Base-by-base conservation (phyloP, 2,888 invertebrate genomes). In the Eutolmus rufibarbis region DNA sequence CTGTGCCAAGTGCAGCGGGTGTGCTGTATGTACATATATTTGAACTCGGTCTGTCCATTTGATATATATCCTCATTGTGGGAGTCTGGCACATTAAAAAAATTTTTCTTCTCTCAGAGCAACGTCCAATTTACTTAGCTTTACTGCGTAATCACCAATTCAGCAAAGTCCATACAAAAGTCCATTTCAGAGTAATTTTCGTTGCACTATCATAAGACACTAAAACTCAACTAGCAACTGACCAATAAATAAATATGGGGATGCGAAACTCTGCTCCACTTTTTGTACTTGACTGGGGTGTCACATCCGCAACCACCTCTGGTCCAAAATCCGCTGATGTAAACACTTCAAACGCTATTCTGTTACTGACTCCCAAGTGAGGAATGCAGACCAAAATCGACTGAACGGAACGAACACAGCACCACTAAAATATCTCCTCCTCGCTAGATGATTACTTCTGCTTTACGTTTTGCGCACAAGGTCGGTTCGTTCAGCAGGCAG, bases 391-490 rank as follows among this genome's bases (percentile, higher is more conserved):
- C 84, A 74, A 84, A 84, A 74, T 57, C 79, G 66, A 84, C 81
- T 66, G 66, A 84, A 86, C 88, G 81, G 78, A 84, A 87, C 88
- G 87, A 56, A 84, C 87, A 87, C 87, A 78, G 84, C 87, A 82
- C 66, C 77, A 87, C 84, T 88, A 82, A 85, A 88, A 88, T 86
- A 88, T 86, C 86, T 87, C 84, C 88, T 88, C 82, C 86, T 86
- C 84, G 81, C 86, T 78, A 88, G 88, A 86, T 88, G 57, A 88
- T 46, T 86, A 87, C 88, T 87, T 84, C 84, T 84, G 84, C 84
- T 84, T 57, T 84, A 74, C 84, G 88, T 86, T 88, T 88, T 86
- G 88, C 84, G 82, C 88, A 88, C 88, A 88, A 88, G 88, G 88
- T 87, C 88, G 88, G 82, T 51, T 81, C 56, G 82, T 56, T 56